Percentiles rank a stretch among this genome's conserved stretches.
Conservation (phyloP, 2,113 vertebrate species). For the Beaufortia kweichowensis region DNA sequence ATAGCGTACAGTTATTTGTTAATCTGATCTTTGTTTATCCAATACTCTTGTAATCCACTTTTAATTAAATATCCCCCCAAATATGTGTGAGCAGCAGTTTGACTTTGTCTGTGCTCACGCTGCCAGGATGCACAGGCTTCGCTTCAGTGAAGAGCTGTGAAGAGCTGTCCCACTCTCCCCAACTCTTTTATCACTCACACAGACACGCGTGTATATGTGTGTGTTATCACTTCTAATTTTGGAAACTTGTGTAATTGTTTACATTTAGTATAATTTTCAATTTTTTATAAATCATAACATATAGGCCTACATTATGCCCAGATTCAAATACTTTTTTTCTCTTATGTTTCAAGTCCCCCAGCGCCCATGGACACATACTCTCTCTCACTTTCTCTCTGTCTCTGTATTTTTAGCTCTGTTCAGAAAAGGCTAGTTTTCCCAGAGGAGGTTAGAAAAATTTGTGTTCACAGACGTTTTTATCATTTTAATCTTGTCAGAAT, state of each 20-base stretch:
- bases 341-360: no score
- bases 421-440: no score
- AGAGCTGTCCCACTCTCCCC: constrained; percentile 28
- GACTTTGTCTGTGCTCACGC: constrained; percentile 92
- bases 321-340: no score
- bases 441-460: no score
- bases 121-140: constrained; percentile 71
- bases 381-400: constrained; percentile 7
- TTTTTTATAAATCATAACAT: no score
- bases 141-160: constrained; percentile 46
- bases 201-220: constrained; percentile 16
- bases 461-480: no score
- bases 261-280: background rate
- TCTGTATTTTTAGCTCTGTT: background rate
- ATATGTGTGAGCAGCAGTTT: constrained; percentile 94
- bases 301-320: no score
- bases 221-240: background rate
- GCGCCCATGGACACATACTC: no score
- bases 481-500: no score
- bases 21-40: constrained; percentile 98
- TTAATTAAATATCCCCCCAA: constrained; percentile 98
- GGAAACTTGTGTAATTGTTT: background rate
- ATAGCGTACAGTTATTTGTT: constrained; percentile 88
- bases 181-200: constrained; percentile 32
- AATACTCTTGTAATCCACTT: constrained; percentile 93